phyloP scores from a whole-genome alignment of 2,888 invertebrate species.

The Ptychoptera albimana region DNA sequence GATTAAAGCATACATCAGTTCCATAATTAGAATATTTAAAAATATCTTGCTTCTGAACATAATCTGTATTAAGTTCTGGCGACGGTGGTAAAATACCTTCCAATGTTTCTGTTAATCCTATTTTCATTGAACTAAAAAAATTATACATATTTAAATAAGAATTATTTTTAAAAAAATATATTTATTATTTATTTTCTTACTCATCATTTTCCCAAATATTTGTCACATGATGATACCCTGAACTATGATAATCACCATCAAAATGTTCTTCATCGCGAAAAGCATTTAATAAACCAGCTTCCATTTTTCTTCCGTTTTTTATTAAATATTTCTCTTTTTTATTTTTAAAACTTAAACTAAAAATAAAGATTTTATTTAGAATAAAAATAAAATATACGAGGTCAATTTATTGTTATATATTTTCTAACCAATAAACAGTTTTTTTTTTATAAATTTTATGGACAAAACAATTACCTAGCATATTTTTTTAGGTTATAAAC shows the following conservation, averaged over 20 bases:
- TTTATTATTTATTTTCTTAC: constrained; percentile 15
- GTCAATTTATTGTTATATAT: too few relatives aligned
- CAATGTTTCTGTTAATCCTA: constrained; percentile 26
- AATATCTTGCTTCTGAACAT: not conserved
- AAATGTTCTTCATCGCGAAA: constrained; percentile 29
- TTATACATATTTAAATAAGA: too few relatives aligned
- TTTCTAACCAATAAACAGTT: too few relatives aligned
- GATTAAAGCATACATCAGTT: not conserved
- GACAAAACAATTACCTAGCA: too few relatives aligned
- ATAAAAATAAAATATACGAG: too few relatives aligned
- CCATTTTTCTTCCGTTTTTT: constrained; percentile 18
- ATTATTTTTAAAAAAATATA: too few relatives aligned
- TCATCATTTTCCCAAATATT: constrained; percentile 24
- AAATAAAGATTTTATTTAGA: too few relatives aligned
- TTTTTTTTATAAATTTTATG: too few relatives aligned
- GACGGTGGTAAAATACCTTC: constrained; percentile 26
- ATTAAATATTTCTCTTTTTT: too few relatives aligned
- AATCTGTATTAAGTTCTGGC: constrained; percentile 9
- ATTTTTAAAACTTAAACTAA: too few relatives aligned
- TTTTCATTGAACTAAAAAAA: constrained; percentile 14
- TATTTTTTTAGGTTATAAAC: too few relatives aligned
- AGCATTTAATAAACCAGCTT: constrained; percentile 26
- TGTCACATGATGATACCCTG: constrained; percentile 20
- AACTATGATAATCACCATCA: constrained; percentile 20
- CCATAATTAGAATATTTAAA: not conserved